Percentiles rank a stretch among this genome's conserved stretches.
These are phyloP conservation scores for Anoplolepis gracilipes DNA, from an alignment of 1,140 invertebrate species.

Conservation along the genomic window DNA sequence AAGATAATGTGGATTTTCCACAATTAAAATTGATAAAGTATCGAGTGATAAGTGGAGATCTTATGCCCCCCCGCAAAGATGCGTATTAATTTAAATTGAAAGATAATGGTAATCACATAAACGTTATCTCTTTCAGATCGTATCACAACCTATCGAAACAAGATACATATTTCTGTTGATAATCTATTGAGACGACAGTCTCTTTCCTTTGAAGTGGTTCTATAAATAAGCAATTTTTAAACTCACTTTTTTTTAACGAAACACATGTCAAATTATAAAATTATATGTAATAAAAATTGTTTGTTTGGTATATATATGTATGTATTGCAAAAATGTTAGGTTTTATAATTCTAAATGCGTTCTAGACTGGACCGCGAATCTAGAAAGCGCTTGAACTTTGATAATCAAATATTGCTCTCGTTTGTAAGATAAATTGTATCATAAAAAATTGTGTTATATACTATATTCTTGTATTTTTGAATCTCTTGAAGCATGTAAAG, in stretches of 20 bases:
- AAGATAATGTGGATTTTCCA: neutral
- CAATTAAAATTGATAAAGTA: neutral
- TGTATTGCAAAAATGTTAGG: too few species aligned
- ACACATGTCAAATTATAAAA: neutral
- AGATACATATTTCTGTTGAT: neutral
- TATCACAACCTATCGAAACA: neutral
- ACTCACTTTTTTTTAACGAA: neutral
- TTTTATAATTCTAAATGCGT: too few species aligned
- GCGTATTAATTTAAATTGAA: neutral
- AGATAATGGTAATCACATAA: neutral
- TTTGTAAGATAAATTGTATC: slow-evolving; percentile 27
- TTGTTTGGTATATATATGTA: too few species aligned
- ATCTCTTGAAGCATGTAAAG: neutral
- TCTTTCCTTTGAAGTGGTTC: neutral
- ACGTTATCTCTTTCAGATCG: slow-evolving; percentile 4
- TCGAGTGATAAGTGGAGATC: neutral
- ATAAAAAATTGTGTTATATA: neutral
- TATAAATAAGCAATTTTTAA: neutral
- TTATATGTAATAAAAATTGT: neutral
- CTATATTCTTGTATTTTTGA: neutral
- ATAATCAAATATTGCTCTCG: neutral
- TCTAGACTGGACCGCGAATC: neutral
- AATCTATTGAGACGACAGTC: neutral
- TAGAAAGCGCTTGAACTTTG: neutral
- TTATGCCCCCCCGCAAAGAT: slow-evolving; percentile 12